phyloP scores from a whole-genome alignment of 2,888 invertebrate species.

The Stenodera caucasica region DNA sequence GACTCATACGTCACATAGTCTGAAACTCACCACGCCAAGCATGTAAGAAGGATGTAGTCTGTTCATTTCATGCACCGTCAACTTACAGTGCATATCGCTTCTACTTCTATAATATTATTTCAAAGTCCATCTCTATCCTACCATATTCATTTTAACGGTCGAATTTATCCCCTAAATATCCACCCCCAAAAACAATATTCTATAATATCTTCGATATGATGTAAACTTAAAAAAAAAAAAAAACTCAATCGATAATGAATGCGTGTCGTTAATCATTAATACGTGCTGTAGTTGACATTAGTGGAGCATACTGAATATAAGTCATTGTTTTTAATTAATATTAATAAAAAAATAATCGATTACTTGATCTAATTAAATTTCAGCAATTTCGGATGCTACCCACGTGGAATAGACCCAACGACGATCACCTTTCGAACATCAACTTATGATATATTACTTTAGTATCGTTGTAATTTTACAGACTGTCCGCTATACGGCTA shows the following conservation, averaged over 20 bases:
- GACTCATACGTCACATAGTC: slow-evolving; percentile 39
- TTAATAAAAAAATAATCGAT: slow-evolving; percentile 36
- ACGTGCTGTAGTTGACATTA: slow-evolving; percentile 17
- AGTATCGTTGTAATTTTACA: slow-evolving; percentile 50
- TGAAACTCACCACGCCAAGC: slow-evolving; percentile 34
- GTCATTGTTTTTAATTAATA: slow-evolving; percentile 22
- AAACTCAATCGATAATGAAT: slow-evolving; percentile 17
- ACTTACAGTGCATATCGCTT: slow-evolving; percentile 45
- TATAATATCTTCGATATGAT: no score
- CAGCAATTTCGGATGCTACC: slow-evolving; percentile 46
- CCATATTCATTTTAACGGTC: no score
- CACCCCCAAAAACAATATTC: no score
- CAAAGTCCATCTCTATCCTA: no score
- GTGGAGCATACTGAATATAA: slow-evolving; percentile 15
- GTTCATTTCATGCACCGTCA: slow-evolving; percentile 54
- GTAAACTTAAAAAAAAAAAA: no score
- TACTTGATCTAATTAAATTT: slow-evolving; percentile 46
- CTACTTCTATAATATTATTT: slow-evolving; percentile 16
- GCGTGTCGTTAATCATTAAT: slow-evolving; percentile 16
- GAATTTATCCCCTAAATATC: no score
- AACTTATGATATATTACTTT: slow-evolving; percentile 51
- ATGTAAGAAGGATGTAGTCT: slow-evolving; percentile 43
- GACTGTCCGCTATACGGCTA: no score
- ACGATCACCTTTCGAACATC: slow-evolving; percentile 49
- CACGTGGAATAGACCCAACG: slow-evolving; percentile 49